Conservation (phyloP, 2,113 vertebrate species). For the Athene cunicularia region DNA sequence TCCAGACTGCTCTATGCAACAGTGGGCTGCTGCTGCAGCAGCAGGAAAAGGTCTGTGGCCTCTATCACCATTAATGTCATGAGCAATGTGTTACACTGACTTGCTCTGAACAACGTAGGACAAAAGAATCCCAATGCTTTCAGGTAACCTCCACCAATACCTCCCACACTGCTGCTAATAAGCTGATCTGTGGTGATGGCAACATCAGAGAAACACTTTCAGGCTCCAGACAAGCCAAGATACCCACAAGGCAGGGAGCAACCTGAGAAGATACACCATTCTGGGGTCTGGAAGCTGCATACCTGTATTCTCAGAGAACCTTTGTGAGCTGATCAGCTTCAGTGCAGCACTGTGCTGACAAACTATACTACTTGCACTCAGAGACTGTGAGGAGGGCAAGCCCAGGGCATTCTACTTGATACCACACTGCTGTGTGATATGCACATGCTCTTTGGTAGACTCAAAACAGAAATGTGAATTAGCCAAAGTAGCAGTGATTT, state of each 20-base stretch:
- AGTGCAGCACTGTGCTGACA: background rate
- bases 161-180: background rate
- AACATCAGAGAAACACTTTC: background rate
- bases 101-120: background rate
- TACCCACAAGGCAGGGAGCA: background rate
- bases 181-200: background rate
- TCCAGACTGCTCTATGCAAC: background rate
- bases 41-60: background rate
- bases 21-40: background rate
- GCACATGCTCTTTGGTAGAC: background rate
- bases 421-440: background rate
- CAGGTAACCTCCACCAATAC: background rate
- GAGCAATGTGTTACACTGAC: fast-evolving
- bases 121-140: background rate
- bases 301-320: background rate
- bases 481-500: background rate
- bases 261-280: background rate
- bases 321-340: background rate
- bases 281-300: background rate
- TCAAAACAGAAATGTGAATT: background rate
- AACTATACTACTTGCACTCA: background rate
- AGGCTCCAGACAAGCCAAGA: background rate
- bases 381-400: background rate
- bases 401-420: background rate
- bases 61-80: background rate